These are phyloP conservation scores for Puntigrus tetrazona DNA, from an alignment of 2,113 vertebrate genomes.

Conservation along the genomic window DNA sequence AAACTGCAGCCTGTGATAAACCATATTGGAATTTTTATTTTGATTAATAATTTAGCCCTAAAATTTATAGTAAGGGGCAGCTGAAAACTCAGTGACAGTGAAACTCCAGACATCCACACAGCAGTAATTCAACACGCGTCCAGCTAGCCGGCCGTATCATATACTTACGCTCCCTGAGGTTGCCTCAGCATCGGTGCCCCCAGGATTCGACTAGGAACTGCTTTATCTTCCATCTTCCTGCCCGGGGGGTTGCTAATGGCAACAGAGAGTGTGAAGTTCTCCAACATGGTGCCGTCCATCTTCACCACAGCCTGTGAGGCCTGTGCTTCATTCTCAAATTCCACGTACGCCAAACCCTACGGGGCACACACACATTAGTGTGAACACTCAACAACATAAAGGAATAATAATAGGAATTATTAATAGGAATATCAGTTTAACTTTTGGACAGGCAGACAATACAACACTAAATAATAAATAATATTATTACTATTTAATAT, in stretches of 20 bases:
- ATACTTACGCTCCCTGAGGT: conserved; percentile 86
- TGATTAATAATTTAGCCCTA: not conserved
- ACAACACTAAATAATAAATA: too few species aligned
- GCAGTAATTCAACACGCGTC: not conserved
- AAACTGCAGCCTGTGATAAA: not conserved
- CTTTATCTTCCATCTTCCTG: conserved; percentile 74
- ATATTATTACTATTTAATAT: too few species aligned
- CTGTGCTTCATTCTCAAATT: conserved; percentile 87
- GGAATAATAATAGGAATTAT: too few species aligned
- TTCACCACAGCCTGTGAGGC: conserved; percentile 92
- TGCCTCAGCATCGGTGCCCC: conserved; percentile 71
- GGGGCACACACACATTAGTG: not conserved
- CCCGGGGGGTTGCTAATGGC: conserved; percentile 94
- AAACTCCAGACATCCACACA: too few species aligned
- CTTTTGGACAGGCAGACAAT: too few species aligned
- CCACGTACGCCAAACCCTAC: conserved; percentile 95
- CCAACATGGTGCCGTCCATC: conserved; percentile 83
- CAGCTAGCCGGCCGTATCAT: not conserved
- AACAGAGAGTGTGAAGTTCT: conserved; percentile 85
- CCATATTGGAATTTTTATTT: not conserved
- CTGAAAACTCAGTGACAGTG: too few species aligned
- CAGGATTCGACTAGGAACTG: conserved; percentile 59
- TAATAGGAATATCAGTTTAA: not conserved
- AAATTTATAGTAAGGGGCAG: not conserved
- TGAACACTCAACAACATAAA: too few species aligned